Conservation (phyloP, 1,140 invertebrate genomes). For the Trigoniulus corallinus region DNA sequence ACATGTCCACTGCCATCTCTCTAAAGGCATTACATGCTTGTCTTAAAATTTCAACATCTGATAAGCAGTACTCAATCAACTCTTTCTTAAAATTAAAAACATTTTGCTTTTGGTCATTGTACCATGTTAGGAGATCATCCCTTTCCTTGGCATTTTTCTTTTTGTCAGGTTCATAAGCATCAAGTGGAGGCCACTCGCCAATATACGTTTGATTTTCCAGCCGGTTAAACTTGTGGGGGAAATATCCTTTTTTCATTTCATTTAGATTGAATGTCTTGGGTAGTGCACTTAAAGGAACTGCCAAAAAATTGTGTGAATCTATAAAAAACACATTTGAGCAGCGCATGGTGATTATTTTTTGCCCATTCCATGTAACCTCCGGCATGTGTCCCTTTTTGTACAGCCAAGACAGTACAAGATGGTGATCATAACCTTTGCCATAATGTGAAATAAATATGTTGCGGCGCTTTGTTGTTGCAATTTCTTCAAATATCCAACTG, state of each 20-base stretch:
- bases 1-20: neutral
- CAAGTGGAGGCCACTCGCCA: neutral
- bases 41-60: slow-evolving; percentile 6
- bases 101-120: neutral
- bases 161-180: neutral
- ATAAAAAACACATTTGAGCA: neutral
- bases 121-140: too few relatives aligned
- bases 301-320: slow-evolving; percentile 7
- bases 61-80: slow-evolving; percentile 4
- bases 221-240: slow-evolving; percentile 8
- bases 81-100: slow-evolving; percentile 8
- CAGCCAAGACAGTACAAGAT: neutral
- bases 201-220: slow-evolving; percentile 9
- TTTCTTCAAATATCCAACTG: neutral
- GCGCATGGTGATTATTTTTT: neutral
- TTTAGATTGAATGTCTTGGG: slow-evolving; percentile 2
- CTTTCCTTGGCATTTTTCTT: neutral
- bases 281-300: slow-evolving; percentile 7
- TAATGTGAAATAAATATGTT: slow-evolving; percentile 5
- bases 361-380: slow-evolving; percentile 1
- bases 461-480: neutral
- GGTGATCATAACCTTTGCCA: slow-evolving; percentile 4
- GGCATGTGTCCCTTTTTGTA: neutral
- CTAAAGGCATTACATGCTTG: slow-evolving; percentile 6
- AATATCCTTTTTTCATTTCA: slow-evolving; percentile 7